Base-by-base conservation (phyloP, 2,113 vertebrate species). In the Serinus canaria region DNA sequence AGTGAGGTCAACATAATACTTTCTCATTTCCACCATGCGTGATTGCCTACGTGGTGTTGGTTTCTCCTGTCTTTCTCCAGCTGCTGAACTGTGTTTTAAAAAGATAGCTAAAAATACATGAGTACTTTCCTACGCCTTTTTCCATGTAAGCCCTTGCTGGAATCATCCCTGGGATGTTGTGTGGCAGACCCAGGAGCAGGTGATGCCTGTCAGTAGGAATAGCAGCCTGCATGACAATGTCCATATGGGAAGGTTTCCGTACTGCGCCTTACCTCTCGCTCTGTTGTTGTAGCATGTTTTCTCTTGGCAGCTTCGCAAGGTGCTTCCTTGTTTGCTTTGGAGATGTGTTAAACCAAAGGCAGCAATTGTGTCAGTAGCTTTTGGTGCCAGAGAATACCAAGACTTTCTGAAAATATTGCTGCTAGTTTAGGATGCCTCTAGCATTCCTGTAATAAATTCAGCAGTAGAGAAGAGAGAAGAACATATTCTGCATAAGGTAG, bases 1-100 rank as follows among this genome's bases (percentile, higher is more conserved):
- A 70, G 22, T 56, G 64, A 92, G 68, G 41, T 79, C 73, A 52
- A 2, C 0, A 0, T 59, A 52, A 37, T 58, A 60, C 58, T 73
- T 94, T 56, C 55, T 90, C 47, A 75, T 78, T 68, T 60, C 46
- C 44, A 58, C 44, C 0, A 0, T 52, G 53, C 59, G 59, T 92
- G 72, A 83, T 47, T 85, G 60, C 58, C 69, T 88, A 35, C 4
- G 1, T 49, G 79, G 92, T 96, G 92, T 96, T 96, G 94, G 94
- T 97, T 97, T 97, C 94, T 94, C 94, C 86, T 95, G 15, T 83
- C 82, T 93, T 74, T 83, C 79, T 96, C 76, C 93, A 96, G 88
- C 92, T 92, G 90, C 83, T 89, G 92, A 93, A 74, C 69, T 46
- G 68, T 12, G 7, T 96, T 94, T 96, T 89, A 39, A 92, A 96